Percentiles rank a stretch among this genome's conserved stretches.
These are phyloP conservation scores for Tinamus guttatus DNA, from an alignment of 2,113 vertebrate genomes.

Conservation along the genomic window DNA sequence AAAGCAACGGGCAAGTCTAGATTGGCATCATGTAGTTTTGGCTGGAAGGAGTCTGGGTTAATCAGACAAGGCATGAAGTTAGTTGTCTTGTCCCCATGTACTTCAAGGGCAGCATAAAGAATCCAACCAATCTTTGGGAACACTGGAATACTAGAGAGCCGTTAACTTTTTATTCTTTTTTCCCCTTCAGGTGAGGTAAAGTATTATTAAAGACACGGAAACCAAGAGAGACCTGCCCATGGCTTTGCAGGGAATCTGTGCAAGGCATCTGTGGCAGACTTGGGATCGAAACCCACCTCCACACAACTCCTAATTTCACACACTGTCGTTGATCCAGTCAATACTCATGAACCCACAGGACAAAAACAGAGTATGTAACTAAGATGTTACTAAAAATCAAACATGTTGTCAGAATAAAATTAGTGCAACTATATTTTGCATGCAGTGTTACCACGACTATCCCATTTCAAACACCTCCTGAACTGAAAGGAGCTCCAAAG, in stretches of 20 bases:
- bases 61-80: neutral
- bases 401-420: accelerated
- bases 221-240: too few relatives aligned
- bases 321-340: neutral
- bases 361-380: neutral
- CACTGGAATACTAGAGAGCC: neutral
- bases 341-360: neutral
- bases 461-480: neutral
- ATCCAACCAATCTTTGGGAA: neutral
- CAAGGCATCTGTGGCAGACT: neutral
- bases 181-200: neutral
- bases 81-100: neutral
- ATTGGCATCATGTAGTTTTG: neutral
- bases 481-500: neutral
- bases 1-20: too few relatives aligned
- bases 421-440: neutral
- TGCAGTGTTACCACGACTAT: accelerated
- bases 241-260: neutral
- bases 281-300: neutral
- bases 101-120: neutral
- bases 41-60: too few relatives aligned
- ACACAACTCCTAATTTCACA: neutral
- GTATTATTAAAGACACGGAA: neutral
- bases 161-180: neutral
- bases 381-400: neutral